Percentiles rank a stretch among this genome's conserved stretches.
Evolutionary conservation across 2,113 vertebrate species (phyloP).

Genomic region (Glaucidium brasilianum): DNA sequence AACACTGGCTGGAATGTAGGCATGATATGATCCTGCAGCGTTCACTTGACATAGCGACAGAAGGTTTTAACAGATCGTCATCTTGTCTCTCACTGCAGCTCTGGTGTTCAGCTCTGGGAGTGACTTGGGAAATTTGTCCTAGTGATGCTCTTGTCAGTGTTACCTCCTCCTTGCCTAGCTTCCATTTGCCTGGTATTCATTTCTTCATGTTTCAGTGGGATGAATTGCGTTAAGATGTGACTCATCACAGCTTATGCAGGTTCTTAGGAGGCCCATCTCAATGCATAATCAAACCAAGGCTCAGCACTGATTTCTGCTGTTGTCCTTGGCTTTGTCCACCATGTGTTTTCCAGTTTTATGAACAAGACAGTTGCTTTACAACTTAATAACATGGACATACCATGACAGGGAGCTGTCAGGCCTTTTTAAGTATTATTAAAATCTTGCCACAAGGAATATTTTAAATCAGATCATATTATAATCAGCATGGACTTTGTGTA

Average conservation of each 20-base stretch:
- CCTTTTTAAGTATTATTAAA: slow-evolving; percentile 52
- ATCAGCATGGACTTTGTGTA: background rate
- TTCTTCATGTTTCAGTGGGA: background rate
- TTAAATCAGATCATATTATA: slow-evolving; percentile 41
- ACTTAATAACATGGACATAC: slow-evolving; percentile 18
- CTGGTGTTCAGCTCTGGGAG: background rate
- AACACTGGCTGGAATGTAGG: background rate
- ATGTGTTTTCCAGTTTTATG: background rate
- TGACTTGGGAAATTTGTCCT: slow-evolving; percentile 33
- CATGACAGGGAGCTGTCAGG: slow-evolving; percentile 42
- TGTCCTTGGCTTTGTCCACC: slow-evolving; percentile 53
- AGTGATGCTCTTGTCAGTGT: background rate
- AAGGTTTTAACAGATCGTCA: slow-evolving; percentile 38
- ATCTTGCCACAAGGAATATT: slow-evolving; percentile 20
- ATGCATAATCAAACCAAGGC: background rate
- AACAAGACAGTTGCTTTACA: slow-evolving; percentile 3
- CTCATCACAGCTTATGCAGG: background rate
- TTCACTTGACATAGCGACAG: background rate
- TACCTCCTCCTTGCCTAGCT: background rate
- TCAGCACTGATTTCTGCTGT: background rate
- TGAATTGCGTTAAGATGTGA: background rate
- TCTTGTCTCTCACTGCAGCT: slow-evolving; percentile 45
- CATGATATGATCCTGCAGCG: slow-evolving; percentile 22
- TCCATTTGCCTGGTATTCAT: background rate
- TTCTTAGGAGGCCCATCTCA: background rate